Conservation (phyloP, 2,888 invertebrate genomes). For the Diarsia mendica region DNA sequence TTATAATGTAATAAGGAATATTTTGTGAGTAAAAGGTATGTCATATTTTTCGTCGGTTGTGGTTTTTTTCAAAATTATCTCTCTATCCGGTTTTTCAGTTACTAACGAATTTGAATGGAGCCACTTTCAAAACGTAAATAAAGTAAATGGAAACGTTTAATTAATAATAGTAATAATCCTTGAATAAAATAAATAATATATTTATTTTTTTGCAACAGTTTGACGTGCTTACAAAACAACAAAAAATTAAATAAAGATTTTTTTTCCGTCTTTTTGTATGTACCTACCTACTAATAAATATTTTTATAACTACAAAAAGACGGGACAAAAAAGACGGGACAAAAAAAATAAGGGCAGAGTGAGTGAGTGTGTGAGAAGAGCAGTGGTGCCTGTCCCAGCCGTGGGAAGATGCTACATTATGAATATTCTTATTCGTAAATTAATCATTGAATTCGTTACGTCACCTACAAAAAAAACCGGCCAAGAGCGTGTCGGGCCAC, state of each 20-base stretch:
- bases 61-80: neutral
- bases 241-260: too few species aligned
- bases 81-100: neutral
- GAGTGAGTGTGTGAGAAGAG: neutral
- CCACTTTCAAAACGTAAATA: neutral
- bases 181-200: neutral
- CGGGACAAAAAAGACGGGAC: too few species aligned
- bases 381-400: neutral
- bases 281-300: too few species aligned
- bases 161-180: too few species aligned
- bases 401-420: neutral
- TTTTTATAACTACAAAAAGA: too few species aligned
- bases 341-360: too few species aligned
- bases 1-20: slow-evolving; percentile 11
- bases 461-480: too few species aligned
- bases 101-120: neutral
- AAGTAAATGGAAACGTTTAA: neutral
- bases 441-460: neutral
- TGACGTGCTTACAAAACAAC: too few species aligned
- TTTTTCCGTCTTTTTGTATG: too few species aligned
- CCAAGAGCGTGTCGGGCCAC: too few species aligned
- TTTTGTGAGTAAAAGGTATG: neutral
- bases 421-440: neutral
- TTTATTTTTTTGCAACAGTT: too few species aligned
- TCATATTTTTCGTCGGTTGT: neutral